Base-by-base conservation (phyloP, 1,140 invertebrate genomes). In the Lasioglossum albipes region DNA sequence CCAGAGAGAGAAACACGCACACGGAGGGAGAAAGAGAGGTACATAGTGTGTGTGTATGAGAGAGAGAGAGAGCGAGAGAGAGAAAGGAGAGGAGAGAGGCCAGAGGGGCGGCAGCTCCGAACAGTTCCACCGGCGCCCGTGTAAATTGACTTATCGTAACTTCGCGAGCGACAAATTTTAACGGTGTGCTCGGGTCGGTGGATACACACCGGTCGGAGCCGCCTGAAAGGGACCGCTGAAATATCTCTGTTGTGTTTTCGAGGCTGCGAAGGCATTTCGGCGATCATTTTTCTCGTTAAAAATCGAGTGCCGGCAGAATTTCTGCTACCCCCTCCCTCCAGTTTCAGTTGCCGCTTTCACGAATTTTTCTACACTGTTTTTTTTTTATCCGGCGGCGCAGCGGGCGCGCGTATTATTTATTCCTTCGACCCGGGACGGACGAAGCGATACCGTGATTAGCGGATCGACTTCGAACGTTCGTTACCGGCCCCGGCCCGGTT, bases 131-230 rank as follows among this genome's bases (percentile, higher is more conserved):
- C 41, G 36, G 16, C 75, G 64, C 49, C 16, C 74, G 64, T 54
- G 74, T 36, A 75, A 68, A 75, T 75, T 75, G 45, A 68, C 74
- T 75, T 67, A 66, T 75, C 74, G 74, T 42, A 54, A 75, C 31
- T 75, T 65, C 62, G 74, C 64, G 74, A 45, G 59, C 41, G 65
- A 67, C 62, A 52, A 54, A 54, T 75, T 75, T 52, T 52, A n/a
- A 68, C 66, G 42, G n/a, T 27, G 66, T 20, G 57, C 22, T 36
- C 41, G 65, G 18, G 22, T 27, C 22, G n/a, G 49, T 22, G 64
- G 31, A 49, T 18, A 22, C 57, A 20, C 52, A 54, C 2, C 52
- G 13, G 16, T 54, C 59, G 41, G 12, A 7, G 22, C 31, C 66
- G 42, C 42, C 41, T 22, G 45, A 75, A 75, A 16, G 64, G n/a